Conservation (phyloP, 92 coral and sea anemone species). For the Umimayanthus kanabou region DNA sequence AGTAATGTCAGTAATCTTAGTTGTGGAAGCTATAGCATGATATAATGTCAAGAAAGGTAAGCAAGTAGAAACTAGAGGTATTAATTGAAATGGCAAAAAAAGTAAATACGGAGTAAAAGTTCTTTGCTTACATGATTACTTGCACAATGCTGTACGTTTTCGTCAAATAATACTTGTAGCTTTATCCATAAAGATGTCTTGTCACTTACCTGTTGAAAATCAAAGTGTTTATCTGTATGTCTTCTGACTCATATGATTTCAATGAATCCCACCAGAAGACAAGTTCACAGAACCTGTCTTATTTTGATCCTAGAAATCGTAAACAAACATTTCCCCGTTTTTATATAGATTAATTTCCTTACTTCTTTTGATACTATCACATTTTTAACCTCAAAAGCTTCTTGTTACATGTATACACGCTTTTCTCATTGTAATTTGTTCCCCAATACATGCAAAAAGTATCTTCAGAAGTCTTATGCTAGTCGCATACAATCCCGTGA, state of each 20-base stretch:
- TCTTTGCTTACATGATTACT: not conserved
- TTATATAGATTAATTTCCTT: not conserved
- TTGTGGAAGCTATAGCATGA: not conserved
- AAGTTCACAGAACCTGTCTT: not conserved
- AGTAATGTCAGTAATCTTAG: not conserved
- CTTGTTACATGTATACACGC: too few relatives aligned
- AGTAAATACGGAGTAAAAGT: not conserved
- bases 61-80: not conserved
- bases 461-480: too few relatives aligned
- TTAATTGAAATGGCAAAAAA: not conserved
- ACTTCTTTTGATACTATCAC: not conserved
- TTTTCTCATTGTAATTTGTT: too few relatives aligned
- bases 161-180: not conserved
- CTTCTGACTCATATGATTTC: constrained; percentile 20
- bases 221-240: constrained; percentile 2
- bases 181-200: not conserved
- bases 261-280: constrained; percentile 26
- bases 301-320: not conserved
- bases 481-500: too few relatives aligned
- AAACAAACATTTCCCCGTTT: not conserved
- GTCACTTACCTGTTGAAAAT: not conserved
- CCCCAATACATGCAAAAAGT: too few relatives aligned
- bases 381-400: too few relatives aligned
- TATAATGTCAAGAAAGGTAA: not conserved
- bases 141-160: not conserved